Conservation (phyloP, 2,113 vertebrate species). For the Syrrhaptes paradoxus region DNA sequence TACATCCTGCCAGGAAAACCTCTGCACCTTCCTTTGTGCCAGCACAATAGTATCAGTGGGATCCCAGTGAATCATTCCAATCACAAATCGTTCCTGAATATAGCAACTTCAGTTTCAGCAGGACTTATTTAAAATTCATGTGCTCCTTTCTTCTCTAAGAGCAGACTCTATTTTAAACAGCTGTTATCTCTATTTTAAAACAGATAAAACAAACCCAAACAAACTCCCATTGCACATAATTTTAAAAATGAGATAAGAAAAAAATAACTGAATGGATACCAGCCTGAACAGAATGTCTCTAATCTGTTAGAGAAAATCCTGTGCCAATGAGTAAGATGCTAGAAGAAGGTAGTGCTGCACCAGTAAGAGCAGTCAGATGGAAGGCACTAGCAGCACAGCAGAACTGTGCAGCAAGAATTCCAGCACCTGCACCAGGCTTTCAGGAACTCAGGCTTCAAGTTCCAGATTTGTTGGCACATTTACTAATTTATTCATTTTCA, state of each 20-base stretch:
- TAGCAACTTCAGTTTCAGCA: neutral
- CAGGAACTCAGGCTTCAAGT: neutral
- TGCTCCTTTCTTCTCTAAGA: neutral
- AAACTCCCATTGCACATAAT: neutral
- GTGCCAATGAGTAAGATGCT: neutral
- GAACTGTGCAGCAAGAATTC: neutral
- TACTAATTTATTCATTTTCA: neutral
- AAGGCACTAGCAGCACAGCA: neutral
- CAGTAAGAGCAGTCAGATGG: neutral
- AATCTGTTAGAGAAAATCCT: neutral
- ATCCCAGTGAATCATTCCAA: neutral
- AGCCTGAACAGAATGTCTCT: neutral
- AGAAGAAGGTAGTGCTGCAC: neutral
- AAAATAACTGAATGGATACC: neutral
- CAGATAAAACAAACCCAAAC: neutral
- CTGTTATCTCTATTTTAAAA: neutral
- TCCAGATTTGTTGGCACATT: neutral
- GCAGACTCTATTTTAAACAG: neutral
- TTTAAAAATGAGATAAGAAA: neutral
- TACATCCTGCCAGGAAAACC: neutral
- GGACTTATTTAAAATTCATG: slow-evolving; percentile 4
- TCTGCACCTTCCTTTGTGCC: neutral
- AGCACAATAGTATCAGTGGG: neutral
- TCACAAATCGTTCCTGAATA: neutral
- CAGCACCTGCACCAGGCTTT: neutral